phyloP scores from a whole-genome alignment of 2,797 vertebrate species.

The Chromis chromis region DNA sequence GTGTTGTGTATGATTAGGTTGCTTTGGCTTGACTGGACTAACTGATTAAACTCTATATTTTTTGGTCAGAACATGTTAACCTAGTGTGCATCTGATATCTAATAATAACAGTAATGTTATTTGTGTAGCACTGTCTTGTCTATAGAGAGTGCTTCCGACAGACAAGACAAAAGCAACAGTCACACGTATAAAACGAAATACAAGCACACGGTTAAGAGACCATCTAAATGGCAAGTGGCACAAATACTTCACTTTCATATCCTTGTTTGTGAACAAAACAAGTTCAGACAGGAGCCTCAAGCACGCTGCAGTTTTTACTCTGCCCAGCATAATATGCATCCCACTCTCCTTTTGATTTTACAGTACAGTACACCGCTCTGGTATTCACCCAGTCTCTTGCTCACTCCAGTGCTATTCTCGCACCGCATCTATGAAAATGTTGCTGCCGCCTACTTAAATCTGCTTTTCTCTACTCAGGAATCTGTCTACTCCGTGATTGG shows the following conservation, averaged over 20 bases:
- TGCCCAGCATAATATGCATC: slow-evolving; percentile 30
- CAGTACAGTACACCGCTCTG: slow-evolving; percentile 40
- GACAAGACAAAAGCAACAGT: neutral
- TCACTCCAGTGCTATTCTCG: slow-evolving; percentile 50
- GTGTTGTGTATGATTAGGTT: slow-evolving; percentile 3
- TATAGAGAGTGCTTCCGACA: too few species aligned
- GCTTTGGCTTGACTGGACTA: neutral
- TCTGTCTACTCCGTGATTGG: slow-evolving; percentile 44
- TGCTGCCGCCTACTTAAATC: slow-evolving; percentile 57
- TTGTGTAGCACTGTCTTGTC: too few species aligned
- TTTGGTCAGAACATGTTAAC: slow-evolving; percentile 17
- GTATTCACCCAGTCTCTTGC: slow-evolving; percentile 49
- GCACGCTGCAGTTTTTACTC: slow-evolving; percentile 26
- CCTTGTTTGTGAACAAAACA: slow-evolving; percentile 42
- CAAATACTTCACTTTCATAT: slow-evolving; percentile 27
- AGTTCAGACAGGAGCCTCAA: slow-evolving; percentile 53
- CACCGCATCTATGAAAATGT: slow-evolving; percentile 51
- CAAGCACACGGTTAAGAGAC: too few species aligned
- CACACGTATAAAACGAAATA: neutral
- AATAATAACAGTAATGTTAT: neutral
- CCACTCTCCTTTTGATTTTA: slow-evolving; percentile 39
- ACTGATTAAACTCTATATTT: neutral
- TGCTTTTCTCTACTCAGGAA: slow-evolving; percentile 43
- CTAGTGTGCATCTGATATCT: slow-evolving; percentile 8
- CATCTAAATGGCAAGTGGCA: neutral